Conservation (phyloP, 1,140 invertebrate genomes). For the Mizuhopecten yessoensis region DNA sequence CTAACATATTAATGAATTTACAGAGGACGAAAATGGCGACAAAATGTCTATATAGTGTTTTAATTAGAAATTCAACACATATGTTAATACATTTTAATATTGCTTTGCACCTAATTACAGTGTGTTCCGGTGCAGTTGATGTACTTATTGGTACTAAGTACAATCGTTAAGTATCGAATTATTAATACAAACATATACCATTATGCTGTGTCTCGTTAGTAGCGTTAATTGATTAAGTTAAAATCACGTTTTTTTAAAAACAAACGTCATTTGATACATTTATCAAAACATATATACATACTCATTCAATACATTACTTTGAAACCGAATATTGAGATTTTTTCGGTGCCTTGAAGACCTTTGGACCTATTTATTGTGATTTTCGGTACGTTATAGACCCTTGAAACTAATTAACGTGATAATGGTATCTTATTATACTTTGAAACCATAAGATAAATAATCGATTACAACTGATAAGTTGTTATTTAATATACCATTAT, state of each 20-base stretch:
- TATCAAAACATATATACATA: not conserved
- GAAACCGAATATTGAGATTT: constrained; percentile 19
- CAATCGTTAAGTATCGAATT: not conserved
- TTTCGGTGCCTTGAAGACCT: not conserved
- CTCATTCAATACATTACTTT: not conserved
- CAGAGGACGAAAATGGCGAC: not conserved
- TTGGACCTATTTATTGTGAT: not conserved
- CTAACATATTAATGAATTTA: not conserved
- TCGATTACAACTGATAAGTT: not conserved
- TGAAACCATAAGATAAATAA: not conserved
- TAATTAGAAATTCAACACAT: constrained; percentile 21
- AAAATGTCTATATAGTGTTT: not conserved
- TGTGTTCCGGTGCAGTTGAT: not conserved
- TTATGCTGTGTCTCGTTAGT: not conserved
- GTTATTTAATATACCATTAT: not conserved
- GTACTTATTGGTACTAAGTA: not conserved
- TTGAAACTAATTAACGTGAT: not conserved
- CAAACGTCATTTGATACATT: constrained; percentile 19
- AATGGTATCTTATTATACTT: not conserved
- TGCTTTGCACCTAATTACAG: not conserved
- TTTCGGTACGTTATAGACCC: not conserved
- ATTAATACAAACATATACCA: not conserved
- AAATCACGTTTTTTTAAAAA: constrained; percentile 1
- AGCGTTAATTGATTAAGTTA: not conserved
- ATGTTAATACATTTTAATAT: not conserved